Evolutionary conservation across 2,888 invertebrate genomes (phyloP), one percentile per base, ranked within the genome.

Genomic region (Acanthococcus lagerstroemiae): DNA sequence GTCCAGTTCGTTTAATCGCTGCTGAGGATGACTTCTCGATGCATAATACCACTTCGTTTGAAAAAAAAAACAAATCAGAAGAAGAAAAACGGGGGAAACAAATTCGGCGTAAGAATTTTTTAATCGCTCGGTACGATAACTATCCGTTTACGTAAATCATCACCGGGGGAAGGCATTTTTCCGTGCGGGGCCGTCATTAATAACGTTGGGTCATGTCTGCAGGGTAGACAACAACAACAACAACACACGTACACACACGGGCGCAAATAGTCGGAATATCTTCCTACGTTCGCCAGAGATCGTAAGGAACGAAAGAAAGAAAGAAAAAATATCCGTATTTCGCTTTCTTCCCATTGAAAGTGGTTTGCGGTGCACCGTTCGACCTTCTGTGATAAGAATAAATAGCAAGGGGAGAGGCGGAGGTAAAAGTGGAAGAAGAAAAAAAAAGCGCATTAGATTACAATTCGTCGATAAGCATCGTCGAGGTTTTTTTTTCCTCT

Each of bases 331-430:
- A n/a, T 37, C 12, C 37, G 37, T 37, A 37, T 37, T 21, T 50
- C 50, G 50, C 50, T 50, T 50, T 50, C 50, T 50, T 50, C 21
- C 50, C 17, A 50, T 50, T 50, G 50, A 50, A 50, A 50, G 50
- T 50, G 50, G 50, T 50, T 50, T 50, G 50, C 9, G 9, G n/a
- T n/a, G n/a, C n/a, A n/a, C n/a, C 17, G 19, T n/a, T 37, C 50
- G 50, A 50, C 50, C 50, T 50, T 50, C 19, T n/a, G 12, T 37
- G 37, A 37, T 37, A 37, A 37, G 37, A 37, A 37, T 9, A 9
- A 37, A 7, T 7, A 7, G 37, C 12, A 37, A 37, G 37, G 37
- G 37, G n/a, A n/a, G n/a, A n/a, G n/a, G n/a, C n/a, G n/a, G n/a
- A n/a, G n/a, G n/a, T n/a, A n/a, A n/a, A n/a, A n/a, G n/a, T n/a